A percentile compares a stretch with the other conserved stretches of the same genome.
These are phyloP conservation scores for Ceryle rudis DNA, from an alignment of 2,797 vertebrate species.

Conservation along the genomic window DNA sequence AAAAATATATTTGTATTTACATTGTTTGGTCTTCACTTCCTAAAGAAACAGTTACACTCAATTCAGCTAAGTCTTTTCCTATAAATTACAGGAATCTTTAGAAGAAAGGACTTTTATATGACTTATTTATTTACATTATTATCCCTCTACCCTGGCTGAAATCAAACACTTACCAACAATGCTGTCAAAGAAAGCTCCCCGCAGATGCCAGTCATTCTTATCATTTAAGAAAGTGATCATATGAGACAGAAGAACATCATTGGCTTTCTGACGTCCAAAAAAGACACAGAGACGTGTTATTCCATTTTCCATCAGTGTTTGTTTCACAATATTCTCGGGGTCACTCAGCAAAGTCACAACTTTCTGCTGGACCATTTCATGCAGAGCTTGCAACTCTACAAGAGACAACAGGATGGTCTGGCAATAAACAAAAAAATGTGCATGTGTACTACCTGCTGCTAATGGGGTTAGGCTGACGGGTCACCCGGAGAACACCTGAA, in stretches of 20 bases:
- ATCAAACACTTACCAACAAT: slow-evolving; percentile 88
- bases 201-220: slow-evolving; percentile 98
- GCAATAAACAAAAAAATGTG: accelerated
- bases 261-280: slow-evolving; percentile 97
- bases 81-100: background rate
- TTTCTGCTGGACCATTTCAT: slow-evolving; percentile 99
- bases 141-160: background rate
- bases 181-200: slow-evolving; percentile 97
- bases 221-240: slow-evolving; percentile 99
- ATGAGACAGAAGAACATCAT: slow-evolving; percentile 95
- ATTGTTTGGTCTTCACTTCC: background rate
- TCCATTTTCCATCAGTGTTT: slow-evolving; percentile 97
- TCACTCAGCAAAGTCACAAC: slow-evolving; percentile 98
- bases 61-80: background rate
- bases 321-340: slow-evolving; percentile 97
- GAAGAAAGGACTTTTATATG: background rate
- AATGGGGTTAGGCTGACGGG: background rate
- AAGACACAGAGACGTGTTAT: slow-evolving; percentile 98
- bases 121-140: background rate
- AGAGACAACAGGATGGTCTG: background rate
- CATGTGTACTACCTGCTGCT: background rate
- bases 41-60: background rate
- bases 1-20: background rate
- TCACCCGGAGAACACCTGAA: accelerated
- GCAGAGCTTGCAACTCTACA: slow-evolving; percentile 94